Evolutionary conservation across 2,797 vertebrate genomes (phyloP).

Genomic region (Pteropus rufus): DNA sequence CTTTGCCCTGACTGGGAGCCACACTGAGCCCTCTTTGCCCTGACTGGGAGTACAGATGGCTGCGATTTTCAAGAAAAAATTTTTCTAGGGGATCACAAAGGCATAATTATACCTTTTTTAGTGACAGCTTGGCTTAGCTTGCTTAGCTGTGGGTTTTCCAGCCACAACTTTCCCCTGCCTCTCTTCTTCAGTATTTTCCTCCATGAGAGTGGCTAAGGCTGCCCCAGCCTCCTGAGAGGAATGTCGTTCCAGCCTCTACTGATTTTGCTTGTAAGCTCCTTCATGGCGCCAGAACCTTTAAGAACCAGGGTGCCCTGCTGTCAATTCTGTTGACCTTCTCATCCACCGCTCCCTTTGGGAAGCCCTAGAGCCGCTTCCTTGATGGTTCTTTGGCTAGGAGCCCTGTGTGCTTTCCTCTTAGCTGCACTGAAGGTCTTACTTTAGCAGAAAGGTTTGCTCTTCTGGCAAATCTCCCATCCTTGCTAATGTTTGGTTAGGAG

Average conservation of each 20-base stretch:
- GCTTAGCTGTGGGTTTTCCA: background rate
- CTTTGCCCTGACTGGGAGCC: background rate
- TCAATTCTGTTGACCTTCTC: background rate
- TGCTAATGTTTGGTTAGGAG: background rate
- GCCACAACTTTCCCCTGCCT: background rate
- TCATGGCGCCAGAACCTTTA: background rate
- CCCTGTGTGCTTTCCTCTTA: background rate
- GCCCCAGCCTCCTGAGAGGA: background rate
- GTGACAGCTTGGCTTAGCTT: background rate
- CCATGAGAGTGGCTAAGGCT: background rate
- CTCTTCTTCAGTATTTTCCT: background rate
- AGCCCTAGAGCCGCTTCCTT: background rate
- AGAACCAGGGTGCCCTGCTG: background rate
- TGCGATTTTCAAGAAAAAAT: background rate
- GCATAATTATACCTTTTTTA: background rate
- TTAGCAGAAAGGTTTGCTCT: background rate
- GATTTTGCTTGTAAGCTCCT: background rate
- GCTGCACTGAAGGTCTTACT: background rate
- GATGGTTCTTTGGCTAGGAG: background rate
- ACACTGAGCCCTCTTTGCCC: background rate
- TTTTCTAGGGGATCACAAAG: background rate
- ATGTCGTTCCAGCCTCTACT: background rate
- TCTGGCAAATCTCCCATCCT: background rate
- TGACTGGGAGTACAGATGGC: background rate
- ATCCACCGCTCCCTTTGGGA: background rate